These are phyloP conservation scores for Heliconius ismenius DNA, from an alignment of 2,888 invertebrate genomes.

Conservation along the genomic window DNA sequence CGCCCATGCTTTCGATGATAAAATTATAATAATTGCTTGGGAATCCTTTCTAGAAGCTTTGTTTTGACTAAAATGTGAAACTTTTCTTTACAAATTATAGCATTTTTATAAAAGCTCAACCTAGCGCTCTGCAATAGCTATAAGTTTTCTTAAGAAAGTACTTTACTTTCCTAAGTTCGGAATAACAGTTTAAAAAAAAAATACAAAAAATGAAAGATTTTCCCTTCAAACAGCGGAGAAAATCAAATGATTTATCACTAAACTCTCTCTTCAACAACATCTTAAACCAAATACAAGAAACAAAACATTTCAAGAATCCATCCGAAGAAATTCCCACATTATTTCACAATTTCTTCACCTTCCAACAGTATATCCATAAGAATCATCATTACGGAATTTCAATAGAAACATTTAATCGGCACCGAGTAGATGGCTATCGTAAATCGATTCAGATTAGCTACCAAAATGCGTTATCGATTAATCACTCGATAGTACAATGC, in stretches of 20 bases:
- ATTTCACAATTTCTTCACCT: conserved; percentile 8
- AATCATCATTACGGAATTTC: conserved; percentile 42
- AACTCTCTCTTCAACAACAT: background rate
- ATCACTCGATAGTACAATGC: conserved; percentile 51
- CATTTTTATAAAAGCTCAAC: too few species aligned
- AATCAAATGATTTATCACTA: background rate
- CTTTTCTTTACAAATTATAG: too few species aligned
- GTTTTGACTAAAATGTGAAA: background rate
- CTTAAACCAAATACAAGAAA: background rate
- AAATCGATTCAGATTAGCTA: conserved; percentile 66
- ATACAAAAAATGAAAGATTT: too few species aligned
- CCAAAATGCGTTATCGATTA: conserved; percentile 55
- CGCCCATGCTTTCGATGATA: conserved; percentile 22
- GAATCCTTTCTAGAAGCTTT: conserved; percentile 18
- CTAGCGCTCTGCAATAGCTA: too few species aligned
- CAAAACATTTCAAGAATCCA: background rate
- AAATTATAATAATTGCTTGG: conserved; percentile 23
- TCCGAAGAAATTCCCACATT: conserved; percentile 1
- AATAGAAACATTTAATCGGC: conserved; percentile 50
- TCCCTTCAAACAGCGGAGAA: too few species aligned
- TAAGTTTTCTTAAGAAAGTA: too few species aligned
- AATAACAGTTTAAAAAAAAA: too few species aligned
- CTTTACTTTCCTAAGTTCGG: too few species aligned
- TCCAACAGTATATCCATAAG: conserved; percentile 30
- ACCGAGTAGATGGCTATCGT: conserved; percentile 60